Conservation (phyloP, 2,888 invertebrate species). For the Hesperia comma region DNA sequence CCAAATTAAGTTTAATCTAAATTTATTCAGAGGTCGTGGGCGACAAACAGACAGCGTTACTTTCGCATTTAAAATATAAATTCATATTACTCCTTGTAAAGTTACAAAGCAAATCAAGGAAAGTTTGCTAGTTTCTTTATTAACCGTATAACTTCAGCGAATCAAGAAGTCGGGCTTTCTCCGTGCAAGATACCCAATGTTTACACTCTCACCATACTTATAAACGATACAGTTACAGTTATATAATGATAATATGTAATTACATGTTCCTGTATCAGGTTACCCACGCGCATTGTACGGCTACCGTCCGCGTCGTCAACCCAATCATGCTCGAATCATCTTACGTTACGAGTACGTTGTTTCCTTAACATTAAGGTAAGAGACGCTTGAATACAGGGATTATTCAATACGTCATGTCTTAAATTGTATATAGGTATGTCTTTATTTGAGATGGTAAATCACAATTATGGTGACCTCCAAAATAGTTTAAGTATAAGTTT, state of each 20-base stretch:
- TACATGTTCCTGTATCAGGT: constrained; percentile 12
- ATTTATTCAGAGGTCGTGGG: too few species aligned
- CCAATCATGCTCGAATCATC: constrained; percentile 3
- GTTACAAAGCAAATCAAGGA: too few species aligned
- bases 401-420: not conserved
- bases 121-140: too few species aligned
- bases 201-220: not conserved
- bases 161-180: not conserved
- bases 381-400: not conserved
- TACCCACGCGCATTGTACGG: constrained; percentile 13
- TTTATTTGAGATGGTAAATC: not conserved
- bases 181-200: not conserved
- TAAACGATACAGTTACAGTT: not conserved
- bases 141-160: not conserved
- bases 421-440: not conserved
- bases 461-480: not conserved
- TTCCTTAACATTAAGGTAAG: constrained; percentile 13
- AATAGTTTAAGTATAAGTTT: not conserved
- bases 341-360: constrained; percentile 16
- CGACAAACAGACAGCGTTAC: too few species aligned
- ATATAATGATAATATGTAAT: not conserved
- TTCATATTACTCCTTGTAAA: too few species aligned
- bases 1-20: too few species aligned
- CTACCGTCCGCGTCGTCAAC: constrained; percentile 15
- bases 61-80: too few species aligned